phyloP scores from a whole-genome alignment of 2,797 vertebrate species.

The Alfaro cultratus region DNA sequence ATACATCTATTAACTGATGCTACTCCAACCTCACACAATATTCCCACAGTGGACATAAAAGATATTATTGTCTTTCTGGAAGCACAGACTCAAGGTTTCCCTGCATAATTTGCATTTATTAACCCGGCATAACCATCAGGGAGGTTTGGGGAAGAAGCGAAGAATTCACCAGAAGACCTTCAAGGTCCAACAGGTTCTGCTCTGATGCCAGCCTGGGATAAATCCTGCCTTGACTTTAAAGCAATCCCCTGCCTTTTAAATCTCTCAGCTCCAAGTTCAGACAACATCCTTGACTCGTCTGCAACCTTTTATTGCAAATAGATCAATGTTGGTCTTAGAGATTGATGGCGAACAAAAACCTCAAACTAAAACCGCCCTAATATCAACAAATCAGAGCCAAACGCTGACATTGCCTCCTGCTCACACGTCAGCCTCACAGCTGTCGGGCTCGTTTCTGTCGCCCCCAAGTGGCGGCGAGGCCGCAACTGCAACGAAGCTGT shows the following conservation, averaged over 20 bases:
- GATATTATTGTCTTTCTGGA: neutral
- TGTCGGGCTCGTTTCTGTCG: slow-evolving; percentile 2
- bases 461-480: slow-evolving; percentile 1
- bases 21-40: too few relatives aligned
- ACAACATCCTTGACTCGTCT: neutral
- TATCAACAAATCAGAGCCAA: neutral
- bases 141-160: neutral
- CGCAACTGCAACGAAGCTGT: neutral
- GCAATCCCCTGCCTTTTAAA: neutral
- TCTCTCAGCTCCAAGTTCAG: neutral
- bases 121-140: neutral
- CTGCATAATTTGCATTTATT: neutral
- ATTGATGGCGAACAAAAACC: neutral
- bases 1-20: too few relatives aligned
- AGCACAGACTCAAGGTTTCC: neutral
- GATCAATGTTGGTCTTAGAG: neutral
- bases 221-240: neutral
- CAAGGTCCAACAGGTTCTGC: neutral
- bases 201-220: neutral
- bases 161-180: neutral
- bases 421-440: neutral
- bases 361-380: neutral
- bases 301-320: neutral
- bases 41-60: too few relatives aligned
- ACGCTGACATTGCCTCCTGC: neutral